Percentiles rank a stretch among this genome's conserved stretches.
phyloP scores from a whole-genome alignment of 1,140 invertebrate species.

The Acromyrmex echinatior region DNA sequence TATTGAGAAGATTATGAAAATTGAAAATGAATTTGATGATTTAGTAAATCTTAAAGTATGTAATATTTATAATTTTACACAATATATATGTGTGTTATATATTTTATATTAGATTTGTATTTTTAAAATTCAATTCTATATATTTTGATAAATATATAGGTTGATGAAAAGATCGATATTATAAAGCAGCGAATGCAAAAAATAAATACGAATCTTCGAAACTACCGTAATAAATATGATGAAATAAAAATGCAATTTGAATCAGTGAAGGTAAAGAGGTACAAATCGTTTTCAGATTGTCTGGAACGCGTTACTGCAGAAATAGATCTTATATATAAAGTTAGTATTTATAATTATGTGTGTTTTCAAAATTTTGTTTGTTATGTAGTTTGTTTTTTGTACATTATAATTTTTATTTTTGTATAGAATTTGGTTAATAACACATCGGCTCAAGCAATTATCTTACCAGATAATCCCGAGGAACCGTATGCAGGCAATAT shows the following conservation, averaged over 20 bases:
- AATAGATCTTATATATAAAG: constrained; percentile 98
- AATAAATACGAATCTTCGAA: constrained; percentile 96
- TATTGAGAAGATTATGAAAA: constrained; percentile 92
- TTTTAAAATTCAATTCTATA: not conserved
- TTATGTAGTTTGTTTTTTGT: not conserved
- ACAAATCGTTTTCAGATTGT: constrained; percentile 95
- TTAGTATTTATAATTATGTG: constrained; percentile 77
- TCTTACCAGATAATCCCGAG: constrained; percentile 98
- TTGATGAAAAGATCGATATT: constrained; percentile 36
- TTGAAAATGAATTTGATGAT: constrained; percentile 93
- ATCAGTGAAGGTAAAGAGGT: constrained; percentile 95
- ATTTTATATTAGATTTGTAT: not conserved
- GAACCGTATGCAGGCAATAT: constrained; percentile 99
- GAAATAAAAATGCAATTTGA: constrained; percentile 96
- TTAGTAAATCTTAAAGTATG: constrained; percentile 96
- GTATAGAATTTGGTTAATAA: constrained; percentile 81
- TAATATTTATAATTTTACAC: not conserved
- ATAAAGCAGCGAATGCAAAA: constrained; percentile 86
- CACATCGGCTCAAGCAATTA: constrained; percentile 98
- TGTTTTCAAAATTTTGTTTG: not conserved
- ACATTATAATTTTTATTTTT: constrained; percentile 24
- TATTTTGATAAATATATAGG: constrained; percentile 44
- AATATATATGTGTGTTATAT: not conserved
- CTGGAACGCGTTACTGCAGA: constrained; percentile 97
- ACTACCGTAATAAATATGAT: constrained; percentile 93